A percentile compares a stretch with the other conserved stretches of the same genome.
Evolutionary conservation across 53 echinoderm and acorn worm species (phyloP).

Genomic region (Arbacia lixula): DNA sequence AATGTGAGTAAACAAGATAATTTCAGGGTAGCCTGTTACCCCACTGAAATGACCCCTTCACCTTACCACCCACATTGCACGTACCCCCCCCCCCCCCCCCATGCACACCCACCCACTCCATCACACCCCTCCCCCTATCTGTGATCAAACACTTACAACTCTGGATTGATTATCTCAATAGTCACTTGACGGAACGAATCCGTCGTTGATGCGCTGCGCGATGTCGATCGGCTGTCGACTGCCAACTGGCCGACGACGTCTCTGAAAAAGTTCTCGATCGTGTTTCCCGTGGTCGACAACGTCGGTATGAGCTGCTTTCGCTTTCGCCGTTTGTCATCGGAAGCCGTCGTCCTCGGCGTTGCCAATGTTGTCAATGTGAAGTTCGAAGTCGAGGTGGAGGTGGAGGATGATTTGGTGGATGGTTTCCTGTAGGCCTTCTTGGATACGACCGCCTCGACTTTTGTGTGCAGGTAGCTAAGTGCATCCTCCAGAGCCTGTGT

Average conservation of each 20-base stretch:
- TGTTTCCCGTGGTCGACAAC: background rate
- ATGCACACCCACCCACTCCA: no score
- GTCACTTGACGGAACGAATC: conserved; percentile 8
- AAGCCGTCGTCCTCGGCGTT: background rate
- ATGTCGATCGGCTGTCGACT: background rate
- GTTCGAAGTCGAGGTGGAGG: no score
- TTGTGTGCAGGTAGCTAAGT: conserved; percentile 15
- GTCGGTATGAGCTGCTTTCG: background rate
- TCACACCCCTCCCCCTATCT: no score
- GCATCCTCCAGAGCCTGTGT: background rate
- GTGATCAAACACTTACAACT: no score
- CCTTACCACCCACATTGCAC: no score
- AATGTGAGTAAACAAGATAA: no score
- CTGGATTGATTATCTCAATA: conserved; percentile 12
- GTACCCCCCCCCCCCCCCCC: no score
- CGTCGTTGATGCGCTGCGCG: conserved; percentile 14
- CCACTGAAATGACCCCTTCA: no score
- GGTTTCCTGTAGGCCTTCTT: background rate
- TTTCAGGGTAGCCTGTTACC: no score
- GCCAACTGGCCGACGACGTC: conserved; percentile 11
- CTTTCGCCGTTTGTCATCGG: conserved; percentile 13
- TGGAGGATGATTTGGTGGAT: background rate
- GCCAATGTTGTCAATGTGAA: background rate
- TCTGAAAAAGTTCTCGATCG: conserved; percentile 16
- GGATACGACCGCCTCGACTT: conserved; percentile 10